A percentile compares a stretch with the other conserved stretches of the same genome.
Conservation (phyloP, 2,888 invertebrate species). For the Acanthosoma haemorrhoidale region DNA sequence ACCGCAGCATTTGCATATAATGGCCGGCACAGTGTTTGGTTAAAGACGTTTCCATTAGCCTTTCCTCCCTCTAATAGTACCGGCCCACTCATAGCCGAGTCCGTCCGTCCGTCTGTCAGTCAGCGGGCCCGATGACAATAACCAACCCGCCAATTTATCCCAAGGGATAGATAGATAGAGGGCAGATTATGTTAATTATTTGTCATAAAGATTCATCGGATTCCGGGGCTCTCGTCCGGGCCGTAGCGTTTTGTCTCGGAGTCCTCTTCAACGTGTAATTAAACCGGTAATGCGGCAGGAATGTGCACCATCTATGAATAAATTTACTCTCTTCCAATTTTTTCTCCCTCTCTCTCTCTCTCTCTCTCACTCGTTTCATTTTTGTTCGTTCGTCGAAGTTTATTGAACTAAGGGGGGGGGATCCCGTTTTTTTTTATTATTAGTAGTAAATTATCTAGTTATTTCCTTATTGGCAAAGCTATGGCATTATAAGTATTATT, state of each 20-base stretch:
- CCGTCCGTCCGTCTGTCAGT: neutral
- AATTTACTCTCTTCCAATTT: constrained; percentile 10
- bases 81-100: neutral
- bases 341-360: neutral
- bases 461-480: too few species aligned
- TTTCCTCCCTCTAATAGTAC: constrained; percentile 1
- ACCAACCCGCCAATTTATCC: constrained; percentile 19
- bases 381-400: too few species aligned
- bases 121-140: neutral
- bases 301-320: constrained; percentile 18
- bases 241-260: neutral
- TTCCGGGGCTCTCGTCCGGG: neutral
- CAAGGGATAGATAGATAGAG: too few species aligned
- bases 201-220: constrained; percentile 27
- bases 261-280: constrained; percentile 2
- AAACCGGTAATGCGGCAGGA: neutral
- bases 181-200: constrained; percentile 29
- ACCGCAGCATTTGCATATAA: constrained; percentile 6
- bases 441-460: neutral
- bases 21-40: constrained; percentile 1
- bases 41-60: constrained; percentile 23
- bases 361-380: neutral
- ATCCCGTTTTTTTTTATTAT: neutral
- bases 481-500: too few species aligned
- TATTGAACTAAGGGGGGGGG: neutral